A percentile compares a stretch with the other conserved stretches of the same genome.
These are phyloP conservation scores for Axis porcinus DNA, from an alignment of 2,113 vertebrate species.

Conservation along the genomic window DNA sequence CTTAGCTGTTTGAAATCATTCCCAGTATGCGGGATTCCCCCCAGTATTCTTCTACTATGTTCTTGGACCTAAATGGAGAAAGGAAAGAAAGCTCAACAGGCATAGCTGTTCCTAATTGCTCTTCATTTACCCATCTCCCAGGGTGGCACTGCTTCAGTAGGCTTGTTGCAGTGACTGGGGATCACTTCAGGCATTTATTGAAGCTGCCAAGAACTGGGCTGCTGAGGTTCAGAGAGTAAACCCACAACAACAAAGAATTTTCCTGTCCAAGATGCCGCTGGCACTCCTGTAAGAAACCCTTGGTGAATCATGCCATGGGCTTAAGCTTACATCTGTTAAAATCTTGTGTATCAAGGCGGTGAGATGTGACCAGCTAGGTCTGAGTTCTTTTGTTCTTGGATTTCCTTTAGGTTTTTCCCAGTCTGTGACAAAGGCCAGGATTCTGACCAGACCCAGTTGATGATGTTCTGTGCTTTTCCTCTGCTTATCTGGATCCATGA, in stretches of 20 bases:
- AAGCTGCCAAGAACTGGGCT: neutral
- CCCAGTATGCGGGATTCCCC: neutral
- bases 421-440: neutral
- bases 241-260: neutral
- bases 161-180: neutral
- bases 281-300: neutral
- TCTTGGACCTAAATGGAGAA: neutral
- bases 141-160: too few relatives aligned
- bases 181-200: neutral
- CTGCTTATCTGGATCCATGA: constrained; percentile 4
- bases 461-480: neutral
- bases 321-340: neutral
- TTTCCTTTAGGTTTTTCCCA: constrained; percentile 31
- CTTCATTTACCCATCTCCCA: fast-evolving
- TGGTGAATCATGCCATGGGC: fast-evolving
- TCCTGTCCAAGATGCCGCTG: neutral
- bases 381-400: neutral
- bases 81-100: neutral
- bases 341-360: neutral
- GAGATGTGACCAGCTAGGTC: neutral
- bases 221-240: neutral
- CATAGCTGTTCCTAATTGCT: neutral
- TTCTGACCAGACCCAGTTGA: neutral
- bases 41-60: neutral
- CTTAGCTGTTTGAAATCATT: neutral